Base-by-base conservation (phyloP, 1,140 invertebrate species). In the Caenorhabditis latens region DNA sequence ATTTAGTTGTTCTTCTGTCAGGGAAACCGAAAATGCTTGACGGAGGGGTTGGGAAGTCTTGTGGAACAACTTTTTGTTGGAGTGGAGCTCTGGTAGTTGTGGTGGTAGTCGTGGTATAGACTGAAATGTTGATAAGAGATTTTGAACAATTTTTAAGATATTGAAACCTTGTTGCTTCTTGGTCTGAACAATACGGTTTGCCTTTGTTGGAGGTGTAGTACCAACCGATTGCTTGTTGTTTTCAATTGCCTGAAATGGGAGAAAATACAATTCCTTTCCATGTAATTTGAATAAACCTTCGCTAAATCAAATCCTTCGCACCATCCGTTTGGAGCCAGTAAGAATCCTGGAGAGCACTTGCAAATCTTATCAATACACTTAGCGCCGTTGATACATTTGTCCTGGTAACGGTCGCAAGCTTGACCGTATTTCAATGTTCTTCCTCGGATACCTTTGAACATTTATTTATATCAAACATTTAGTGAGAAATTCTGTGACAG, bases 341-440 rank as follows among this genome's bases (percentile, higher is more conserved):
- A 11, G 50, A 89, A 87, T 53, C 89, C 89, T 16, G 71, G 79
- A 4, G 71, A n/a, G 50, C 89, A 89, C 48, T 89, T 88, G 85
- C 89, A 89, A 40, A 89, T 83, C 9, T 65, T 84, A 48, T 89
- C 87, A 61, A 89, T 67, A 83, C 89, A 89, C n/a, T 84, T 83
- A 32, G 89, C 89, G 21, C 84, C 84, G 24, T 87, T 83, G 58
- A 58, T 75, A 84, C 89, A 89, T 55, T 58, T 55, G 53, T 89
- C 88, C 14, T 19, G 40, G 43, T 83, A 63, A 2, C 24, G 42
- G 40, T 71, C 55, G 46, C 89, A 89, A 63, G 83, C 71, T 9
- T 87, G 61, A 0, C 89, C 89, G 84, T 88, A 87, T 71, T 87
- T 87, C n/a, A 89, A 84, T 13, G 48, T 32, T 55, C 71, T 86